These are phyloP conservation scores for Drosophila watanabei DNA, from an alignment of 1,140 invertebrate species.

Conservation along the genomic window DNA sequence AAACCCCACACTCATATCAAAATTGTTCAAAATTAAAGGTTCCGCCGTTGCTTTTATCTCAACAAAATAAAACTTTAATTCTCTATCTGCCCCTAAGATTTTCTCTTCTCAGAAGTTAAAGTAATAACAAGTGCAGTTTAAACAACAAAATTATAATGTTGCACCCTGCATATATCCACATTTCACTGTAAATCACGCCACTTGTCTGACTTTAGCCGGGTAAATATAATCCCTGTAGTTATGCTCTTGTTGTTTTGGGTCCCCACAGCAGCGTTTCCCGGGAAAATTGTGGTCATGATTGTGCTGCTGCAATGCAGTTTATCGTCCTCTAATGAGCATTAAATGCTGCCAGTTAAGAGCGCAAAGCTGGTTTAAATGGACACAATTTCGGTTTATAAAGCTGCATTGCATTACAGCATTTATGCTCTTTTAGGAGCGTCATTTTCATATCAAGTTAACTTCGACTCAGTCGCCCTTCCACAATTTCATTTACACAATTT, in stretches of 20 bases:
- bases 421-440: neutral
- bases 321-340: constrained; percentile 17
- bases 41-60: too few relatives aligned
- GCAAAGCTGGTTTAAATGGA: constrained; percentile 2
- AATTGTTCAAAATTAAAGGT: too few relatives aligned
- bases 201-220: neutral
- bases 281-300: constrained; percentile 38
- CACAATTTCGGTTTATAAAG: constrained; percentile 6
- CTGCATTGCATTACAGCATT: neutral
- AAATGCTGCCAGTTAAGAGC: constrained; percentile 19
- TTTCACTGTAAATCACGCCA: neutral
- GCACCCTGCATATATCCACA: neutral
- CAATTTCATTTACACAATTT: neutral
- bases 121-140: neutral
- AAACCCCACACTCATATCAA: too few relatives aligned
- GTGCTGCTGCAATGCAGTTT: constrained; percentile 22
- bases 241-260: constrained; percentile 16
- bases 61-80: neutral
- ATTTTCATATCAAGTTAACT: too few relatives aligned
- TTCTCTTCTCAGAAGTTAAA: neutral
- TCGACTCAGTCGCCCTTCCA: too few relatives aligned
- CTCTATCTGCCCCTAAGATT: neutral
- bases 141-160: neutral
- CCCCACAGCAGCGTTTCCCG: neutral
- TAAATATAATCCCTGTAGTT: constrained; percentile 36